Conservation (phyloP, 2,113 vertebrate genomes). For the Chionis minor region DNA sequence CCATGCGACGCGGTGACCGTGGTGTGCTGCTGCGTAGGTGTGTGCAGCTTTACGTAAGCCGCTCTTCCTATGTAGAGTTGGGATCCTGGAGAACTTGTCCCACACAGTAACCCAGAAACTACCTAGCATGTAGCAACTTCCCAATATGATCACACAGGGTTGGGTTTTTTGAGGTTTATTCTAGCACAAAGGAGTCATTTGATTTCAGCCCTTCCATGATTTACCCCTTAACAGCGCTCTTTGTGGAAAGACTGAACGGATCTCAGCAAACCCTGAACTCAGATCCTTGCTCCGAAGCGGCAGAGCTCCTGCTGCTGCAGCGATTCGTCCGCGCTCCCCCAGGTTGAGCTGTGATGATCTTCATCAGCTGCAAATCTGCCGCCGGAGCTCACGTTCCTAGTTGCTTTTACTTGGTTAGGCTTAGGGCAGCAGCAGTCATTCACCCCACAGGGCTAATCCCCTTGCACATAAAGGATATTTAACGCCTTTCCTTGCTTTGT, state of each 20-base stretch:
- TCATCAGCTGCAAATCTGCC: neutral
- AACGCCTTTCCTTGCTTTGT: neutral
- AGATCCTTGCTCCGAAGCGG: neutral
- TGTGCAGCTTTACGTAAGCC: neutral
- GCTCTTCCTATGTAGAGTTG: neutral
- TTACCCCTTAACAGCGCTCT: neutral
- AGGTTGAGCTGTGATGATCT: neutral
- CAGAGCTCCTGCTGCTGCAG: neutral
- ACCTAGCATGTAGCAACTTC: neutral
- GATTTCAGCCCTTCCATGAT: neutral
- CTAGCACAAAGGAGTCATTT: neutral
- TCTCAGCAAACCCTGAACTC: neutral
- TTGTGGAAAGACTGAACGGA: neutral
- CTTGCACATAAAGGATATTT: neutral
- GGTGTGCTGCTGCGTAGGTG: neutral
- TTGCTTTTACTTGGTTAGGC: neutral
- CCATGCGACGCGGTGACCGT: neutral
- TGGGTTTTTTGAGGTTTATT: neutral
- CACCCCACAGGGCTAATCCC: neutral
- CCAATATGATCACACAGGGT: rapidly evolving
- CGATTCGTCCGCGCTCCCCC: neutral
- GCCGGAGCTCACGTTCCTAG: neutral
- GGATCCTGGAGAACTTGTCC: neutral
- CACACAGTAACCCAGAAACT: neutral
- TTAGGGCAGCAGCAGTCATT: neutral